Conservation (phyloP, 1,140 invertebrate species). For the Drosophila serrata region DNA sequence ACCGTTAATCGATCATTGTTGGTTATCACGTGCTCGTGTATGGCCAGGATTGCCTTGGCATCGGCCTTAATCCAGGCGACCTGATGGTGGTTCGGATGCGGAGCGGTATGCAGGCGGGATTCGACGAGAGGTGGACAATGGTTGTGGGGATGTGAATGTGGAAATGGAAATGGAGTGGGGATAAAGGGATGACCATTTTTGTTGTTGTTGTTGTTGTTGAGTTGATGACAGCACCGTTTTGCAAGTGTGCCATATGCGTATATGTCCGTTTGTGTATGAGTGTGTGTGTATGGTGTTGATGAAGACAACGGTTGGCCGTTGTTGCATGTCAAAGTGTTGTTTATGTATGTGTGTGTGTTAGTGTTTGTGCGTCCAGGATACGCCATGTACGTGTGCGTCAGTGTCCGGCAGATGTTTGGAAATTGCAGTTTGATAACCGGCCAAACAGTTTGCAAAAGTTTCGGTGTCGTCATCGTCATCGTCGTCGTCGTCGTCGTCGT, state of each 20-base stretch:
- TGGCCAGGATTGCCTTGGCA: constrained; percentile 95
- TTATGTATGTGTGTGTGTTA: constrained; percentile 20
- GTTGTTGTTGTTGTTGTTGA: constrained; percentile 23
- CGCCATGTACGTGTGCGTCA: constrained; percentile 14
- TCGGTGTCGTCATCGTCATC: constrained; percentile 38
- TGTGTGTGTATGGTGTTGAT: constrained; percentile 34
- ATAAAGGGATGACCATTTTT: constrained; percentile 50
- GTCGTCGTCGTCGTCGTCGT: constrained; percentile 22
- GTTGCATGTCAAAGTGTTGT: constrained; percentile 60
- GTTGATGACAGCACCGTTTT: constrained; percentile 63
- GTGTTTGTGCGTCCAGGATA: constrained; percentile 25
- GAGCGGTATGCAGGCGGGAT: constrained; percentile 7
- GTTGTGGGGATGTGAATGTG: background rate
- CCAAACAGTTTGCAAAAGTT: constrained; percentile 39
- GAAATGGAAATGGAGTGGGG: constrained; percentile 31
- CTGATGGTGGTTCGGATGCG: constrained; percentile 86
- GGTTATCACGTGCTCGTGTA: constrained; percentile 96
- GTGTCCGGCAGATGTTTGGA: constrained; percentile 61
- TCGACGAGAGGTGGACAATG: background rate
- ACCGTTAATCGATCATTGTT: constrained; percentile 94
- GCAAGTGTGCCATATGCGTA: constrained; percentile 23
- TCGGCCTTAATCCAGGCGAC: constrained; percentile 97
- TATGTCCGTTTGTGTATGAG: constrained; percentile 9
- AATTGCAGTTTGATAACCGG: constrained; percentile 67
- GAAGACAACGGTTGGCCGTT: constrained; percentile 43